Evolutionary conservation across 2,888 invertebrate genomes (phyloP), one percentile per base, ranked within the genome.

Genomic region (Dasysyrphus tricinctus): DNA sequence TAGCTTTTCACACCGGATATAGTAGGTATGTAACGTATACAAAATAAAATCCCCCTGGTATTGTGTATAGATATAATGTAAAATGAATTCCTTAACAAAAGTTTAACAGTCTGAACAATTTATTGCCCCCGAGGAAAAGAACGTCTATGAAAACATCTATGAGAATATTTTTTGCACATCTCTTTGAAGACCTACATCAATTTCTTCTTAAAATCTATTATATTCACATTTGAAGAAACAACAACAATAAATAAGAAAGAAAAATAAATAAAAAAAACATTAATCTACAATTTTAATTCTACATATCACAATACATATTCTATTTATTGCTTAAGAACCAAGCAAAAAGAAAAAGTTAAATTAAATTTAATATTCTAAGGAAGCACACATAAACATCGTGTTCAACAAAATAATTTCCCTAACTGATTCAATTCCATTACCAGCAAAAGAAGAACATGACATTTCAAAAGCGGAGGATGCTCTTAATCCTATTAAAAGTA

Each of bases 401-500:
- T 19, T 39, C 19, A 39, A 39, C 19, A 24, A 59, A 61, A 61
- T 39, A 61, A 61, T 61, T 61, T 57, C 16, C 39, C 61, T 39
- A 61, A 39, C 63, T 44, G 44, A 63, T 63, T 63, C 29, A 63
- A 63, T 63, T 44, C 34, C 16, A 57, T 57, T 34, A 54, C 32
- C 54, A 54, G 34, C 61, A 61, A 42, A 61, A 3, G 8, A 65
- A 47, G 11, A 65, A 32, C 65, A 65, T 11, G 32, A n/a, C 44
- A 47, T 32, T 65, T 47, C 12, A 32, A 16, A 65, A 32, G 47
- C 7, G 16, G 16, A 65, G 11, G 11, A 65, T 29, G 32, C 32
- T 65, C 44, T 47, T 47, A 65, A 47, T 47, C 65, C 32, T 65
- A 65, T 65, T 47, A 47, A 34, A 65, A 65, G 3, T 32, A 54